A percentile compares a stretch with the other conserved stretches of the same genome.
Conservation (phyloP, 2,888 invertebrate genomes). For the Temnothorax rugatulus region DNA sequence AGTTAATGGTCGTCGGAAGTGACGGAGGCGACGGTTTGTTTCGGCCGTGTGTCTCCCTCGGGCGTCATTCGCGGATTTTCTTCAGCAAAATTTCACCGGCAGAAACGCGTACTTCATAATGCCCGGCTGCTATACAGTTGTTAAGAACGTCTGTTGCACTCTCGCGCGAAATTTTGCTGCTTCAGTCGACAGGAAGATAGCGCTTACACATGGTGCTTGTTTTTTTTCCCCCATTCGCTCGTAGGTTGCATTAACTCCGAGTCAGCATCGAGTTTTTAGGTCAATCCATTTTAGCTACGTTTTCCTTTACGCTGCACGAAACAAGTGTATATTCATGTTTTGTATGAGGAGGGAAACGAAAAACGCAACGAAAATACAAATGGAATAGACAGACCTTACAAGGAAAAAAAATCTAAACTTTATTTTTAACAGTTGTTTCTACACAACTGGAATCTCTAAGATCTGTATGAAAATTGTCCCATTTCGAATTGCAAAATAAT, state of each 20-base stretch:
- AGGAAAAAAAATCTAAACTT: slow-evolving; percentile 13
- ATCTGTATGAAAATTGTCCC: background rate
- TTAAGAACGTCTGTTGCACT: slow-evolving; percentile 21
- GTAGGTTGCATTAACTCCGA: slow-evolving; percentile 3
- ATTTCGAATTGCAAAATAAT: background rate
- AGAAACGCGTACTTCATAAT: slow-evolving; percentile 13
- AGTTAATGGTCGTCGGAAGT: slow-evolving; percentile 59
- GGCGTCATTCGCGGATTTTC: background rate
- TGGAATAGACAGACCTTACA: background rate
- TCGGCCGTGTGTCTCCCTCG: background rate
- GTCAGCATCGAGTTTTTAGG: slow-evolving; percentile 23
- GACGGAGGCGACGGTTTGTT: slow-evolving; percentile 6
- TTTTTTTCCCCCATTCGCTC: background rate
- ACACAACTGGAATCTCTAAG: background rate
- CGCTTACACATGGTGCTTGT: background rate
- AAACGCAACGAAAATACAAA: background rate
- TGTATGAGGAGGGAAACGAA: background rate
- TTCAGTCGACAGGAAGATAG: slow-evolving; percentile 8
- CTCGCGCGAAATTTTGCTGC: background rate
- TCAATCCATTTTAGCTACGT: slow-evolving; percentile 18
- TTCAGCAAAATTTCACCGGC: background rate
- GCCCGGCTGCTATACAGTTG: background rate
- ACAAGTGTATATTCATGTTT: background rate
- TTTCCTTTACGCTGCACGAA: slow-evolving; percentile 1
- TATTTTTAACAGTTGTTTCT: background rate